These are phyloP conservation scores for Terrapene triunguis DNA, from an alignment of 2,113 vertebrate species.

Conservation along the genomic window DNA sequence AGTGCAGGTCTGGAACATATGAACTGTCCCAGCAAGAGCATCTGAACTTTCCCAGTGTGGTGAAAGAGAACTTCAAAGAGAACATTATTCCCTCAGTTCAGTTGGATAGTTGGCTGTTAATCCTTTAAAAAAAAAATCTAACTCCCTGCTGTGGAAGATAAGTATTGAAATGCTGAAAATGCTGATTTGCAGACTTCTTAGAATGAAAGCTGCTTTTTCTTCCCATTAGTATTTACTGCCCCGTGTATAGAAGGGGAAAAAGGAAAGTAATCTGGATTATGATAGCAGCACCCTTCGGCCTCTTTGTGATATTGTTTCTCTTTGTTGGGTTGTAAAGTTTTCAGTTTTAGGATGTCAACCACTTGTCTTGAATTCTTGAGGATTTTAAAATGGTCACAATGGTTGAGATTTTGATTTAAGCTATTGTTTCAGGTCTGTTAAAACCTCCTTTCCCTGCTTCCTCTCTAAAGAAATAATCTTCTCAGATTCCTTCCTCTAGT, in stretches of 20 bases:
- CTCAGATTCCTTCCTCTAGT: constrained; percentile 47
- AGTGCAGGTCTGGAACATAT: constrained; percentile 50
- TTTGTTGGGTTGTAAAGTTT: constrained; percentile 23
- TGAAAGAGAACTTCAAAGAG: constrained; percentile 70
- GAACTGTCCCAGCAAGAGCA: constrained; percentile 61
- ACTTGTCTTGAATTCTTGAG: background rate
- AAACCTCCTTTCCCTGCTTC: background rate
- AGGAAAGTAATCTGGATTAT: constrained; percentile 42
- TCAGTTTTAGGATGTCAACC: constrained; percentile 26
- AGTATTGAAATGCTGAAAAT: constrained; percentile 65
- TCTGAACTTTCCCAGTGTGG: constrained; percentile 68
- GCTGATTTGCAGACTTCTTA: constrained; percentile 56
- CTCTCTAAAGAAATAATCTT: constrained; percentile 51
- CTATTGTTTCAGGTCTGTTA: constrained; percentile 15
- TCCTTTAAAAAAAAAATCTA: constrained; percentile 5
- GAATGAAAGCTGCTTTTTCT: constrained; percentile 64
- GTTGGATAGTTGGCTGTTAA: constrained; percentile 28
- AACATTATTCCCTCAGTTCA: constrained; percentile 67
- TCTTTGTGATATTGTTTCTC: constrained; percentile 19
- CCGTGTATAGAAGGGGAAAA: constrained; percentile 49
- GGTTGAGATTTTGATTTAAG: constrained; percentile 16
- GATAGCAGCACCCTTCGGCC: constrained; percentile 39
- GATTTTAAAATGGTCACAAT: constrained; percentile 5
- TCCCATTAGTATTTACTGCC: constrained; percentile 54
- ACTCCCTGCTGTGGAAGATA: constrained; percentile 66